Conservation (phyloP, 2,797 vertebrate species). For the Sphenodon punctatus region DNA sequence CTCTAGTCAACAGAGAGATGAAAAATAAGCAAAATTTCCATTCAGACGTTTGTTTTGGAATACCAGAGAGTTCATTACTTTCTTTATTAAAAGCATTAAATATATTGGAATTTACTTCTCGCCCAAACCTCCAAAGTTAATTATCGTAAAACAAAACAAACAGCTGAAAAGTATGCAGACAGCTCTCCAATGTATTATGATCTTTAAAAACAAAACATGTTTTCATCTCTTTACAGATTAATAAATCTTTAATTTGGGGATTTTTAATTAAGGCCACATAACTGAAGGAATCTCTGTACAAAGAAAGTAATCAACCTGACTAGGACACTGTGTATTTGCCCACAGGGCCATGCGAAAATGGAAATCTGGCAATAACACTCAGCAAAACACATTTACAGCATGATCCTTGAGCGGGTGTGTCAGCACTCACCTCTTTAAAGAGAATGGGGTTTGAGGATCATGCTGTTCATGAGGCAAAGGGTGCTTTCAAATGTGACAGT, state of each 20-base stretch:
- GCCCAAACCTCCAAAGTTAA: background rate
- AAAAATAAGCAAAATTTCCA: background rate
- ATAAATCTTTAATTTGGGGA: background rate
- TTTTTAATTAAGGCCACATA: background rate
- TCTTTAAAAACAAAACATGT: background rate
- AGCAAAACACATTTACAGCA: background rate
- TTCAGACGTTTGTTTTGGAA: background rate
- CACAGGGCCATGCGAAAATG: background rate
- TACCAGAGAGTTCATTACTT: background rate
- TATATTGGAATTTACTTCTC: background rate
- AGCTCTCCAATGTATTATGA: background rate
- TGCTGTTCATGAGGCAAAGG: too few species aligned
- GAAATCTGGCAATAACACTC: constrained; percentile 9
- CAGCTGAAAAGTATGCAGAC: background rate
- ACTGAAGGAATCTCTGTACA: background rate
- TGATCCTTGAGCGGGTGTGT: too few species aligned
- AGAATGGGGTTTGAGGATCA: too few species aligned
- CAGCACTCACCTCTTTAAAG: too few species aligned
- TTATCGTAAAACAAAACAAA: background rate
- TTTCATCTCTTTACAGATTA: background rate
- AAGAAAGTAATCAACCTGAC: background rate
- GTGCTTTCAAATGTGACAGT: too few species aligned
- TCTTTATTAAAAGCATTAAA: background rate
- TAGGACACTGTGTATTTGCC: background rate
- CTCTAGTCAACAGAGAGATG: background rate